Base-by-base conservation (phyloP, 2,888 invertebrate genomes). In the Spodoptera exigua region DNA sequence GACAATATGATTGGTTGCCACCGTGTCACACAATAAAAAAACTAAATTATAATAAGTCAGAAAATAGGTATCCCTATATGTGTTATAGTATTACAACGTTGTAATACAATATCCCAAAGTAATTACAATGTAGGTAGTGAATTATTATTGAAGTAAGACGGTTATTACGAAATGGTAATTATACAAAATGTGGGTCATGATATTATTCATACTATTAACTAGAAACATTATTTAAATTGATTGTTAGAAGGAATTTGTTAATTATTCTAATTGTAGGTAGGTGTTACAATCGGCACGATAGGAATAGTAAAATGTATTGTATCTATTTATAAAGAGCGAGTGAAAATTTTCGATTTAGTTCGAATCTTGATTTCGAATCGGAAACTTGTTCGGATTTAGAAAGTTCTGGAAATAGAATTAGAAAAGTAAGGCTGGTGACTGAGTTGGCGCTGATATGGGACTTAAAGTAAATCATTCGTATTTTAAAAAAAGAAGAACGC, bases 161-260 rank as follows among this genome's bases (percentile, higher is more conserved):
- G 14, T 59, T 55, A 71, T 69, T 68, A 69, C 54, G 11, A 5
- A 45, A 32, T 51, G 37, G 39, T 55, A 65, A 55, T 52, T 47
- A 48, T 9, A 52, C 60, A 47, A 60, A 56, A 66, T 66, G 34
- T 66, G 39, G 60, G 68, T 60, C 52, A 71, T 21, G 46, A 43
- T 48, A 57, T n/a, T 3, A 27, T 27, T 27, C 27, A 27, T 7
- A 27, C 27, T 27, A 27, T 53, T 45, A 68, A 40, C 66, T 71
- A 43, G 51, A 55, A 69, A 60, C 48, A 52, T 65, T 71, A 65
- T 71, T 71, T 45, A 71, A 60, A 55, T 66, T 66, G 60, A 69
- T 60, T 55, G 41, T 71, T 71, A 45, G 44, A 49, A 39, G 48
- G 41, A 70, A 27, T 64, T 45, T 46, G 41, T 52, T 66, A 51